These are phyloP conservation scores for Pyrgilauda ruficollis DNA, from an alignment of 2,113 vertebrate species.

Conservation along the genomic window DNA sequence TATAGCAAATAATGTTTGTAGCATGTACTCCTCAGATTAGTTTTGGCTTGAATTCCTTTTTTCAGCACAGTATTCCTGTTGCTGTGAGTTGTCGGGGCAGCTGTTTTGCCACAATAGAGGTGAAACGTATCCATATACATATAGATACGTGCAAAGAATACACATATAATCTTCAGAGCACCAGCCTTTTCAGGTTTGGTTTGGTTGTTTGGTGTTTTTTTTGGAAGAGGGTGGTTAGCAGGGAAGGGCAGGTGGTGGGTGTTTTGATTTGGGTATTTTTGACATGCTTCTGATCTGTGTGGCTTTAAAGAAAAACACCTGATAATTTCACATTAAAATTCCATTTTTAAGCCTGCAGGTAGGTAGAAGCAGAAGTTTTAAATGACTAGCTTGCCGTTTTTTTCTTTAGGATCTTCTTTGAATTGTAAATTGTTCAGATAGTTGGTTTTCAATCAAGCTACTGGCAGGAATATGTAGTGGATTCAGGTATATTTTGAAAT, in stretches of 20 bases:
- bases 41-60: not conserved
- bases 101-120: not conserved
- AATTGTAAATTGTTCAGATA: not conserved
- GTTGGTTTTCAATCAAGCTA: not conserved
- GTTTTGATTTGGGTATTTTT: not conserved
- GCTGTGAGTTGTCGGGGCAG: not conserved
- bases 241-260: not conserved
- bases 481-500: not conserved
- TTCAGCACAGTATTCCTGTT: not conserved
- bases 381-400: not conserved
- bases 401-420: not conserved
- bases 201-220: not conserved
- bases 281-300: not conserved
- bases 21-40: not conserved
- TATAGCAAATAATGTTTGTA: not conserved
- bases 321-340: not conserved
- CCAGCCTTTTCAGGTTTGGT: not conserved
- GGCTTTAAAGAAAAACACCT: not conserved
- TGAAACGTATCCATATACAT: not conserved
- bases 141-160: not conserved
- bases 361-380: not conserved
- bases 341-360: not conserved
- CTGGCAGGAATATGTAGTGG: not conserved
- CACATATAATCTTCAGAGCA: not conserved
- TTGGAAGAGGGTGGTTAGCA: fast-evolving